Evolutionary conservation across 1,140 invertebrate species (phyloP).

Genomic region (Capitella teleta): DNA sequence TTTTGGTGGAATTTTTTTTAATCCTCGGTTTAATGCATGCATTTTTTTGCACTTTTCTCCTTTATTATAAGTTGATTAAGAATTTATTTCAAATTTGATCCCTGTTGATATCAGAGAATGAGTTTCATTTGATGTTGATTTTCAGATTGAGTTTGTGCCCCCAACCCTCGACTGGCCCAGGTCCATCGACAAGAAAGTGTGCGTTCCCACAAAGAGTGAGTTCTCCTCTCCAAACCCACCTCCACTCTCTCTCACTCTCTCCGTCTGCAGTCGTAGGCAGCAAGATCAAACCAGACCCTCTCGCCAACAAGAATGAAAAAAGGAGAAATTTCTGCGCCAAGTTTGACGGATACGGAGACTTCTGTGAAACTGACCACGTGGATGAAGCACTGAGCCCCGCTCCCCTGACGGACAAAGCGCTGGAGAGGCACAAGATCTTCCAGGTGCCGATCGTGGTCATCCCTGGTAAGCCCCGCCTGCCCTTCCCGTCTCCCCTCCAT

Average conservation of each 20-base stretch:
- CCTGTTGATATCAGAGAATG: background rate
- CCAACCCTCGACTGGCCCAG: slow-evolving; percentile 32
- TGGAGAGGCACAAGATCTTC: slow-evolving; percentile 41
- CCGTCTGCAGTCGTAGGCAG: slow-evolving; percentile 26
- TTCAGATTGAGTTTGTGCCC: slow-evolving; percentile 30
- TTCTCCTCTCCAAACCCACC: no score
- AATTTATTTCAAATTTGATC: background rate
- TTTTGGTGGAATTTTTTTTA: background rate
- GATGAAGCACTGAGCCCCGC: slow-evolving; percentile 42
- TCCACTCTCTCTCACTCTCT: no score
- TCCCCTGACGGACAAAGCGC: slow-evolving; percentile 36
- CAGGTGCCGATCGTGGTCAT: slow-evolving; percentile 44
- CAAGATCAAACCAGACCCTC: slow-evolving; percentile 38
- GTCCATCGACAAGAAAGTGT: slow-evolving; percentile 22
- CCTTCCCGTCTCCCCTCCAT: background rate
- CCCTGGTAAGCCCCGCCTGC: slow-evolving; percentile 31
- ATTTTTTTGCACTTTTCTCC: background rate
- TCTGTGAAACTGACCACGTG: slow-evolving; percentile 42
- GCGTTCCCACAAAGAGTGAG: slow-evolving; percentile 32
- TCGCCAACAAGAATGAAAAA: slow-evolving; percentile 34
- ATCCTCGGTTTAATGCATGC: background rate
- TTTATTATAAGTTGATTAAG: background rate
- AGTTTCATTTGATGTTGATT: background rate
- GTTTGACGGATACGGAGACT: slow-evolving; percentile 41
- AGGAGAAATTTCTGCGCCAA: slow-evolving; percentile 41